Evolutionary conservation across 35 echinoderm and acorn worm genomes (phyloP), one percentile per base, ranked within the genome.

Genomic region (Patiria miniata): DNA sequence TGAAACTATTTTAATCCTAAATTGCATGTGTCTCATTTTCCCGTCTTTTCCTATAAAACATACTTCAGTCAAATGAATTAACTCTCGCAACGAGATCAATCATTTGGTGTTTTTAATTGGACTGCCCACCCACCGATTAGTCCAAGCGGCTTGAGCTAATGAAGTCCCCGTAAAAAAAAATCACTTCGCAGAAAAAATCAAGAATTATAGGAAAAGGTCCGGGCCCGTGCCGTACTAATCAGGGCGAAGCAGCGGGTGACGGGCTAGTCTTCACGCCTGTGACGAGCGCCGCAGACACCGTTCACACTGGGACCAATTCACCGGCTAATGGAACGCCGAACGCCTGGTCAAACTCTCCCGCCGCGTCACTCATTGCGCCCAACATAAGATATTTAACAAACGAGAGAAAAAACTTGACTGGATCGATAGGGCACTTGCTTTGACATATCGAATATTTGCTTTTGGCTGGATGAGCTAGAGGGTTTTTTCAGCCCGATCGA

Each of bases 371-470:
- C 65, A 73, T 26, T 23, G 26, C 4, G 42, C 42, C 42, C 42
- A 12, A 73, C 65, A 12, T 73, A 73, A 12, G 65, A 32, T 26
- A 34, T 32, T 32, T 14, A 34, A 23, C 29, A 73, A 23, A 22
- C 14, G 7, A 9, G 28, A 0, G 34, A 28, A 73, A 73, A 73
- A 73, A 18, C 57, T 60, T 60, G 57, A 60, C 65, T 7, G 65
- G 34, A 73, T 73, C 65, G 65, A 73, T 73, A 9, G 14, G 65
- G 29, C 65, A 73, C 65, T 73, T 73, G 12, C 65, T 26, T 30
- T 73, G n/a, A 34, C 26, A 30, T 73, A 73, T 73, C 65, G 65
- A 73, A 73, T 73, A 73, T 73, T 73, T 73, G 23, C 65, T 73
- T 73, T 73, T 36, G 19, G 18, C 8, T 26, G 65, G 65, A 73